A percentile compares a stretch with the other conserved stretches of the same genome.
phyloP scores from a whole-genome alignment of 37 sponge, comb jelly and placozoan species.

The Spongilla lacustris region DNA sequence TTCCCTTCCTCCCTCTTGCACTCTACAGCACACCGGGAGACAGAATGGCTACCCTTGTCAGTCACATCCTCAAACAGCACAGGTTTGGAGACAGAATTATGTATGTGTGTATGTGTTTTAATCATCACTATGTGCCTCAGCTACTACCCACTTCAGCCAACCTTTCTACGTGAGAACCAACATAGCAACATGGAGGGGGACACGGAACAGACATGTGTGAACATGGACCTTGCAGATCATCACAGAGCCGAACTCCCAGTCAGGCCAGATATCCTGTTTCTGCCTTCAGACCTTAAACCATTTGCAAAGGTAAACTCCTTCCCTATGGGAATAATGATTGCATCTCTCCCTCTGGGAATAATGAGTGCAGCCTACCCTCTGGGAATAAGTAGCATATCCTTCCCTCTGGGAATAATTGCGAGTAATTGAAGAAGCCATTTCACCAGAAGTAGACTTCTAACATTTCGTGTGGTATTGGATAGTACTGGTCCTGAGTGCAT shows the following conservation, averaged over 20 bases:
- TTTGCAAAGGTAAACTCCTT: slow-evolving; percentile 62
- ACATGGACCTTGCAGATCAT: slow-evolving; percentile 3
- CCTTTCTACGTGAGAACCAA: slow-evolving; percentile 26
- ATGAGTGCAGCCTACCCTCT: too few relatives aligned
- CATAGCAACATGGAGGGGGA: neutral
- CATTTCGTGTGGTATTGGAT: neutral
- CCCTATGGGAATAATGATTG: too few relatives aligned
- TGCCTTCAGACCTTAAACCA: slow-evolving; percentile 80
- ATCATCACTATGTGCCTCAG: neutral
- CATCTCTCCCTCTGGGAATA: too few relatives aligned
- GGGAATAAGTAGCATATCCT: too few relatives aligned
- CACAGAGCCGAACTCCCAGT: slow-evolving; percentile 37
- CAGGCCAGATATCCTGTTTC: slow-evolving; percentile 67
- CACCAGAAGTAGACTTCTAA: neutral
- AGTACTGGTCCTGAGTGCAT: too few relatives aligned
- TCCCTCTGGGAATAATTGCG: neutral
- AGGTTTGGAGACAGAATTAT: slow-evolving; percentile 10
- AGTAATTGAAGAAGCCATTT: neutral
- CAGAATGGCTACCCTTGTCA: slow-evolving; percentile 58
- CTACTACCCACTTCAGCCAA: slow-evolving; percentile 62
- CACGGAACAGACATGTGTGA: neutral
- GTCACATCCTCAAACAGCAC: slow-evolving; percentile 54
- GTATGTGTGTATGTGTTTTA: neutral
- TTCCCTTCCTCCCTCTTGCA: neutral
- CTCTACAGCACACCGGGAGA: slow-evolving; percentile 28